Base-by-base conservation (phyloP, 2,113 vertebrate genomes). In the Lampris incognitus region DNA sequence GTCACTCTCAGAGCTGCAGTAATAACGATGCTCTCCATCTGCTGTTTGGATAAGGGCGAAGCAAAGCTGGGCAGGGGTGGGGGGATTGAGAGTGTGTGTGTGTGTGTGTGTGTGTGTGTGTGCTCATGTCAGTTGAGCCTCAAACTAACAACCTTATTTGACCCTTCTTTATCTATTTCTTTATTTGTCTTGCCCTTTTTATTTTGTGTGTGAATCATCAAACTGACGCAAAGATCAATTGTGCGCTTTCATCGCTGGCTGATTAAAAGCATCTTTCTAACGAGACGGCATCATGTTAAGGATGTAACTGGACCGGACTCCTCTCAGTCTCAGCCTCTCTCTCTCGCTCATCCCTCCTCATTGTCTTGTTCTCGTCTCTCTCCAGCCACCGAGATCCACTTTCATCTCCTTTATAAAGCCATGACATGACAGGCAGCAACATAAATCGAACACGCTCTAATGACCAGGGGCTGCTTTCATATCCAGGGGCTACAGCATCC, bases 1-100 rank as follows among this genome's bases (percentile, higher is more conserved):
- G 58, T 59, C 55, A 64, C 37, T 68, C 70, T 56, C 57, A 69
- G 66, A 82, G 76, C 72, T 71, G 65, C 78, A 72, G 78, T 76
- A 79, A 69, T 88, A 89, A 90, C 89, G 80, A 91, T 72, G 83
- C 70, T 80, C 86, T 87, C 88, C 88, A 87, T 89, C 86, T 91
- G 88, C 87, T 4, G 66, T 76, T 72, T 44, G 62, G 42, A 82
- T 76, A 54, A 0, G 41, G 44, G 63, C 8, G 66, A 66, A 75
- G 76, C n/a, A 37, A 67, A 74, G 72, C 51, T 8, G 3, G 41
- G 46, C 40, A 50, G 40, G 36, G 48, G 3, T 58, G 62, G 71
- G 68, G 71, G 68, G 77, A 56, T 37, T 66, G 68, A 56, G 42
- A 67, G 4, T 60, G 48, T 1, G 4, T 46, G 44, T 46, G 44